These are phyloP conservation scores for Platycheirus albimanus DNA, from an alignment of 2,888 invertebrate genomes.

Conservation along the genomic window DNA sequence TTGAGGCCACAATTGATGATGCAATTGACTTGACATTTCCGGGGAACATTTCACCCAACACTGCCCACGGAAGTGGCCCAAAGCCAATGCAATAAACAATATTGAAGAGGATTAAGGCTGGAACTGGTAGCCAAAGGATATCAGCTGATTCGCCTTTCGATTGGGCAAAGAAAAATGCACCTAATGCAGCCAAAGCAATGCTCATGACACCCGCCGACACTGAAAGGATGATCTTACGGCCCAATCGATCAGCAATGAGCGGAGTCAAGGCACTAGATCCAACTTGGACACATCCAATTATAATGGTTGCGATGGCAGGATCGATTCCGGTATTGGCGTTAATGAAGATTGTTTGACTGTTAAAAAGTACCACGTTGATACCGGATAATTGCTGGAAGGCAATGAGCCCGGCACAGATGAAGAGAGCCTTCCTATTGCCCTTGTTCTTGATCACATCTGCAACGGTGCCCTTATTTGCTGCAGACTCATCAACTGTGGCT, in stretches of 20 bases:
- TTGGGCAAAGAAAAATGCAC: conserved; percentile 86
- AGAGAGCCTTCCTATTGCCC: conserved; percentile 89
- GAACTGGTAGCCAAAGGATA: conserved; percentile 89
- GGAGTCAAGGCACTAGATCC: conserved; percentile 88
- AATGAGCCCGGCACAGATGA: conserved; percentile 89
- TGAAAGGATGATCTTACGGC: conserved; percentile 88
- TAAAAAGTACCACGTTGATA: conserved; percentile 92
- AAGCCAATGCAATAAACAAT: conserved; percentile 89
- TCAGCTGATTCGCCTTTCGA: conserved; percentile 81
- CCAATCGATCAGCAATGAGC: conserved; percentile 89
- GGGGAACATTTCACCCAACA: conserved; percentile 92
- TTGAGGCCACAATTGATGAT: conserved; percentile 89
- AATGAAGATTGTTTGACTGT: conserved; percentile 88
- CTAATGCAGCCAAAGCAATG: conserved; percentile 85
- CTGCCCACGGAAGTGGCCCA: conserved; percentile 92
- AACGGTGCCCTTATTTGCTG: conserved; percentile 81
- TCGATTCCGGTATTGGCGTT: conserved; percentile 86
- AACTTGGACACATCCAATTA: conserved; percentile 89
- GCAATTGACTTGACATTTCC: conserved; percentile 90
- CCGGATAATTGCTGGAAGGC: conserved; percentile 93
- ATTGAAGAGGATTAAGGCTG: conserved; percentile 88
- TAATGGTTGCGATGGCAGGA: conserved; percentile 87
- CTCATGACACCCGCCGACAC: conserved; percentile 88
- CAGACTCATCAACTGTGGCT: conserved; percentile 83
- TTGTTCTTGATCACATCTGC: conserved; percentile 86